A percentile compares a stretch with the other conserved stretches of the same genome.
These are phyloP conservation scores for Amphipyra berbera DNA, from an alignment of 2,888 invertebrate species.

Conservation along the genomic window DNA sequence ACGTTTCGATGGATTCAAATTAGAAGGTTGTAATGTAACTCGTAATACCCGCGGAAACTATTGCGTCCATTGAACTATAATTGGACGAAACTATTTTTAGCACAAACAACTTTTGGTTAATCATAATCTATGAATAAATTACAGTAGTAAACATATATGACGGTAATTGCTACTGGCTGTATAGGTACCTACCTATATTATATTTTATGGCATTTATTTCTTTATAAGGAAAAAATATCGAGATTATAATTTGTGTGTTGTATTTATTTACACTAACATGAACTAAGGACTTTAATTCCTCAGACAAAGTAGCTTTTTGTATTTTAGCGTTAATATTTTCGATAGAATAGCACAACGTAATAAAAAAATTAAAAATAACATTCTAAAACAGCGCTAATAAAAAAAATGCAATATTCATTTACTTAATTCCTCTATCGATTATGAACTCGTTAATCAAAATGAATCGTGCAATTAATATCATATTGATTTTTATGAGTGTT, in stretches of 20 bases:
- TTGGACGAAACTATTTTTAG: slow-evolving; percentile 22
- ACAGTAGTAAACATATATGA: neutral
- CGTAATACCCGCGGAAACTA: slow-evolving; percentile 12
- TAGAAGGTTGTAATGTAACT: no score
- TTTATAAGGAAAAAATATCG: no score
- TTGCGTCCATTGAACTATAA: slow-evolving; percentile 32
- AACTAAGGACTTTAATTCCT: no score
- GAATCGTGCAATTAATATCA: slow-evolving; percentile 16
- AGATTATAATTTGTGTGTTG: no score
- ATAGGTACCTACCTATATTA: no score
- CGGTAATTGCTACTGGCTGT: neutral
- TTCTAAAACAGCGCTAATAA: neutral
- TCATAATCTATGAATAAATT: slow-evolving; percentile 4
- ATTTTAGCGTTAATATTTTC: no score
- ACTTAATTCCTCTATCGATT: slow-evolving; percentile 1
- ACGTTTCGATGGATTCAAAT: slow-evolving; percentile 2
- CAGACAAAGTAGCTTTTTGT: neutral
- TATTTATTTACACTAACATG: no score
- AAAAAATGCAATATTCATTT: neutral
- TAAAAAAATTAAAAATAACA: no score
- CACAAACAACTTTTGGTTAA: slow-evolving; percentile 1
- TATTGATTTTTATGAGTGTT: neutral
- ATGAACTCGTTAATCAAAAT: slow-evolving; percentile 16
- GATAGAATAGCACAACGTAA: no score
- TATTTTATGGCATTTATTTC: neutral